Evolutionary conservation across 2,113 vertebrate genomes (phyloP).

Genomic region (Lepisosteus osseus): DNA sequence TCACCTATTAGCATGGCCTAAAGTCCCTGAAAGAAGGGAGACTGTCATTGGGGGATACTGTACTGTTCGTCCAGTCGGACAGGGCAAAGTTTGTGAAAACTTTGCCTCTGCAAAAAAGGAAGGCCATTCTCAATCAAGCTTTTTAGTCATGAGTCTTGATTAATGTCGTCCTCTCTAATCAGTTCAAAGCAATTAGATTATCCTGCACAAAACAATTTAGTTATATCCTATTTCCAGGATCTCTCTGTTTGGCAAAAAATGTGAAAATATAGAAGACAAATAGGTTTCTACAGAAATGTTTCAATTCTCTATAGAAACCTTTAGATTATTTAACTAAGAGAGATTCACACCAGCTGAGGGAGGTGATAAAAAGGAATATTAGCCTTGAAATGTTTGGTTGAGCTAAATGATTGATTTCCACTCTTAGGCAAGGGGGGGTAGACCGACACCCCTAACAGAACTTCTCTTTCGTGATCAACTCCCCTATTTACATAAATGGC

Average conservation of each 20-base stretch:
- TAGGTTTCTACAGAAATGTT: too few relatives aligned
- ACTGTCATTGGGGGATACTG: too few relatives aligned
- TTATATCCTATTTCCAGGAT: too few relatives aligned
- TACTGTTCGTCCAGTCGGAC: too few relatives aligned
- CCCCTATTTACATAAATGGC: conserved; percentile 32
- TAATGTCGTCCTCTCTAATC: conserved; percentile 31
- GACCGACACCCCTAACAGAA: conserved; percentile 33
- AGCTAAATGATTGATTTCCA: conserved; percentile 39
- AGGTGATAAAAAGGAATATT: not conserved
- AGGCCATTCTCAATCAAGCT: not conserved
- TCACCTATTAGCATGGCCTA: too few relatives aligned
- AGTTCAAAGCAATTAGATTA: conserved; percentile 34
- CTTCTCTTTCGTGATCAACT: conserved; percentile 36
- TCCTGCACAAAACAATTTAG: conserved; percentile 32
- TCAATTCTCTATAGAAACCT: too few relatives aligned
- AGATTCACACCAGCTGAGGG: not conserved
- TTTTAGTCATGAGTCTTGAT: conserved; percentile 18
- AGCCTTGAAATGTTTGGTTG: conserved; percentile 38
- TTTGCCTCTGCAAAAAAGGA: not conserved
- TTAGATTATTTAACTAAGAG: not conserved
- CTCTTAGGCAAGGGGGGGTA: conserved; percentile 29
- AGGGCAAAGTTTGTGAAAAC: too few relatives aligned
- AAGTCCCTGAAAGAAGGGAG: too few relatives aligned
- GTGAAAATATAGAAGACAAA: too few relatives aligned
- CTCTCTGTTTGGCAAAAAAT: too few relatives aligned